Percentiles rank a stretch among this genome's conserved stretches.
These are phyloP conservation scores for Zoanthus sociatus DNA, from an alignment of 92 coral and sea anemone species.

Conservation along the genomic window DNA sequence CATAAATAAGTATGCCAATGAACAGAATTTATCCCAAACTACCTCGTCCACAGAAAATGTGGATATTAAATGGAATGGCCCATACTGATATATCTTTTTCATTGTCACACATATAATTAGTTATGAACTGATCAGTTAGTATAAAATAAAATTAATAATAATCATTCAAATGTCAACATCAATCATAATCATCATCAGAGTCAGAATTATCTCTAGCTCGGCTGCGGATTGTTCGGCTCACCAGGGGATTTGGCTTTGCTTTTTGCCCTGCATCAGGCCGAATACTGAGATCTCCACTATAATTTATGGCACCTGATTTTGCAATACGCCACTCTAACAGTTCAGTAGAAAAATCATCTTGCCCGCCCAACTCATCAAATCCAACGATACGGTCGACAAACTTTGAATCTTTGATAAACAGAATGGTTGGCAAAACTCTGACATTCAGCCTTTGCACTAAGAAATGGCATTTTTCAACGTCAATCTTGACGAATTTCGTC, in stretches of 20 bases:
- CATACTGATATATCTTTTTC: no score
- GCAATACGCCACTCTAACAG: constrained; percentile 99
- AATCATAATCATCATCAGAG: constrained; percentile 82
- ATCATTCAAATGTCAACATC: neutral
- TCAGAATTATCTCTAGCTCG: constrained; percentile 74
- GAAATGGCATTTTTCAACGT: constrained; percentile 89
- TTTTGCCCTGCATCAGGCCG: constrained; percentile 80
- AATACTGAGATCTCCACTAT: constrained; percentile 87
- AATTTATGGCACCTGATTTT: constrained; percentile 87
- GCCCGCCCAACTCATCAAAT: constrained; percentile 97
- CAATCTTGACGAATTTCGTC: constrained; percentile 90
- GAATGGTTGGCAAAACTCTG: constrained; percentile 87
- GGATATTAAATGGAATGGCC: no score
- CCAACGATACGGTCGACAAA: constrained; percentile 94
- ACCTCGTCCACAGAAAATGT: no score
- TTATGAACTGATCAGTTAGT: no score
- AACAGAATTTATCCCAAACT: no score
- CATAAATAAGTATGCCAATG: no score
- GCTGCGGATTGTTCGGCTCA: constrained; percentile 76
- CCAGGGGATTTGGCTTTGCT: constrained; percentile 65
- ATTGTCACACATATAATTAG: no score
- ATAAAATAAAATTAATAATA: neutral
- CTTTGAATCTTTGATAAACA: constrained; percentile 90
- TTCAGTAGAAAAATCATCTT: constrained; percentile 90
- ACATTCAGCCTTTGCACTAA: constrained; percentile 82